Conservation (phyloP, 2,797 vertebrate species). For the Carduelis carduelis region DNA sequence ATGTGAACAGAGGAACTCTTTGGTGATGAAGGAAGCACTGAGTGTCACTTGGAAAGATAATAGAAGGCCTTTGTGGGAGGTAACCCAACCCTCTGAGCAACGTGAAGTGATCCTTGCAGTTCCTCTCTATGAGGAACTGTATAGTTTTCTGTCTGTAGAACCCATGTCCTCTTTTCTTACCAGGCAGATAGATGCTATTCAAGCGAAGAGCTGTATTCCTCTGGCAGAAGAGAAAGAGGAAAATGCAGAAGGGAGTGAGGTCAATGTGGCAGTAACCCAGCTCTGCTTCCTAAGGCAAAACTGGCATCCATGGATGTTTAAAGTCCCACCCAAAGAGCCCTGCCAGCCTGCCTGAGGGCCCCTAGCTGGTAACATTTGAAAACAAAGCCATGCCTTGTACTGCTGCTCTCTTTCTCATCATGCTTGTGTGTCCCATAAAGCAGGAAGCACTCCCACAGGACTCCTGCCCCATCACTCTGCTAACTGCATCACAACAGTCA, state of each 20-base stretch:
- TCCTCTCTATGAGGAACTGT: not conserved
- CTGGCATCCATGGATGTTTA: not conserved
- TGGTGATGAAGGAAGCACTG: slow-evolving; percentile 9
- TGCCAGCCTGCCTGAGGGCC: slow-evolving; percentile 5
- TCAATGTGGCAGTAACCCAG: not conserved
- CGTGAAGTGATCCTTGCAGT: not conserved
- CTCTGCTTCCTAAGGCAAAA: not conserved
- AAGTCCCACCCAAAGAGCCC: not conserved
- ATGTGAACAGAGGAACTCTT: slow-evolving; percentile 8
- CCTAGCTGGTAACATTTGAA: slow-evolving; percentile 25
- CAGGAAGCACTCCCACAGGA: not conserved
- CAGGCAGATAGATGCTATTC: not conserved
- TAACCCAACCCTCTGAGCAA: not conserved
- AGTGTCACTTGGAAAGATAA: slow-evolving; percentile 9
- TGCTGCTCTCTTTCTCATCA: not conserved
- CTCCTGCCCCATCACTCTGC: not conserved
- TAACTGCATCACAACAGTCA: not conserved
- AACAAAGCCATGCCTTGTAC: slow-evolving; percentile 38
- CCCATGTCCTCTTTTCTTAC: not conserved
- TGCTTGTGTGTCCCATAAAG: not conserved
- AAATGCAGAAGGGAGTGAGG: not conserved
- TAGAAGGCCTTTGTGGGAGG: not conserved
- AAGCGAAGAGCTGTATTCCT: not conserved
- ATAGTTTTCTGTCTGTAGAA: not conserved
- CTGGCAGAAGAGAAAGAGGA: not conserved